A percentile compares a stretch with the other conserved stretches of the same genome.
phyloP scores from a whole-genome alignment of 2,888 invertebrate genomes.

The Busseola fusca region DNA sequence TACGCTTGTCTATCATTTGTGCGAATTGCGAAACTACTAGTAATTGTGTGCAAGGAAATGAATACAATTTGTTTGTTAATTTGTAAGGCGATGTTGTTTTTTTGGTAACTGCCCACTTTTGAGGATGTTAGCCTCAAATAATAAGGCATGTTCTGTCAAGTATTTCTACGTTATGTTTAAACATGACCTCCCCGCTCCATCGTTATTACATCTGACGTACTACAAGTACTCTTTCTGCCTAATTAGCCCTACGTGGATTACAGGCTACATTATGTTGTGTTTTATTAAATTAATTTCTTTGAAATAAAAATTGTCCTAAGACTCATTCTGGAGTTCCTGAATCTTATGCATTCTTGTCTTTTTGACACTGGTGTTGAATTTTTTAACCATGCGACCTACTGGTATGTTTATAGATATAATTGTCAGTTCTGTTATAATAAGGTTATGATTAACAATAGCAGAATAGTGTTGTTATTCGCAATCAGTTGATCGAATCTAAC shows the following conservation, averaged over 20 bases:
- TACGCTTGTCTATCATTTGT: constrained; percentile 53
- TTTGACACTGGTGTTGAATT: background rate
- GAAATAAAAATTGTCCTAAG: background rate
- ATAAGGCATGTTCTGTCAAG: background rate
- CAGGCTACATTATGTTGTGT: background rate
- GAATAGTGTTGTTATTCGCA: constrained; percentile 28
- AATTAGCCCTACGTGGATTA: background rate
- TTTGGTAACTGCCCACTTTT: background rate
- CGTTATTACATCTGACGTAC: background rate
- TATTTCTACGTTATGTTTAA: background rate
- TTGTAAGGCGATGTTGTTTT: constrained; percentile 19
- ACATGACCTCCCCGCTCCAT: background rate
- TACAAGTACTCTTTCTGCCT: background rate
- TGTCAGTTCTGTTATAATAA: constrained; percentile 22
- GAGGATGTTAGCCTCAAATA: background rate
- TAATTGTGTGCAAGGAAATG: constrained; percentile 37
- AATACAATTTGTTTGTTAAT: constrained; percentile 26
- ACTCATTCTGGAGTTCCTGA: background rate
- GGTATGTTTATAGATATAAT: background rate
- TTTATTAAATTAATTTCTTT: background rate
- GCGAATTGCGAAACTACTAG: constrained; percentile 38
- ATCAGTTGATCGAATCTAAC: constrained; percentile 36
- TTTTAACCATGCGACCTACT: constrained; percentile 14
- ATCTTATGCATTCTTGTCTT: background rate
- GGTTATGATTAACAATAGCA: constrained; percentile 15